Evolutionary conservation across 2,888 invertebrate species (phyloP), one percentile per base, ranked within the genome.

Genomic region (Tenthredo mesomela): DNA sequence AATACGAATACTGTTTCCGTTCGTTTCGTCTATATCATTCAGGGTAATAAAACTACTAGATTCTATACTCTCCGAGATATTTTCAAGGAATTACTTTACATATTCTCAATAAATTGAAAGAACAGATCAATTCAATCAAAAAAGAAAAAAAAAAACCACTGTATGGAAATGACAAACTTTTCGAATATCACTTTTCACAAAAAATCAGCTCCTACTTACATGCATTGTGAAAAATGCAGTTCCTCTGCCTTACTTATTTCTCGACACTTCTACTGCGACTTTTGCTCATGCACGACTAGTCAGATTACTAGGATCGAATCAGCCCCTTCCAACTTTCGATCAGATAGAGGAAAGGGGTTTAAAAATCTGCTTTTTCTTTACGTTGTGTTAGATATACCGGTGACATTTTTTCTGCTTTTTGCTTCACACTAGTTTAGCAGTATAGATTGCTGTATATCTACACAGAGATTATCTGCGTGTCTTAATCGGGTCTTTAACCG

Each of bases 251-350:
- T 33, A n/a, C 18, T 61, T 61, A 67, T 12, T 18, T 2, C 67
- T 25, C 33, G 21, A 3, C 67, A 67, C 67, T 15, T 18, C 5
- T 25, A 29, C 12, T 18, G 9, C 29, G 50, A 21, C 50, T 33
- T 25, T 2, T 10, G 18, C 77, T 54, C n/a, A 54, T 54, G 54
- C 75, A 75, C 33, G 47, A 77, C 50, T 50, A 29, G 50, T 3
- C 25, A 18, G 12, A 54, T 33, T 47, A 29, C 73, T 1, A 47
- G 7, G 40, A 77, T 33, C 33, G 33, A 54, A 77, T 10, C 33
- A 47, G 77, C 77, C 54, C 50, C 77, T 77, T 47, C 77, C 77
- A 77, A 54, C 47, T 50, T 25, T 3, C 29, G 50, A 77, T 33
- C 47, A 54, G 77, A 77, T 77, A 77, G 5, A 15, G 3, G 25